A percentile compares a stretch with the other conserved stretches of the same genome.
Evolutionary conservation across 1,140 invertebrate genomes (phyloP).

Genomic region (Caerostris darwini): DNA sequence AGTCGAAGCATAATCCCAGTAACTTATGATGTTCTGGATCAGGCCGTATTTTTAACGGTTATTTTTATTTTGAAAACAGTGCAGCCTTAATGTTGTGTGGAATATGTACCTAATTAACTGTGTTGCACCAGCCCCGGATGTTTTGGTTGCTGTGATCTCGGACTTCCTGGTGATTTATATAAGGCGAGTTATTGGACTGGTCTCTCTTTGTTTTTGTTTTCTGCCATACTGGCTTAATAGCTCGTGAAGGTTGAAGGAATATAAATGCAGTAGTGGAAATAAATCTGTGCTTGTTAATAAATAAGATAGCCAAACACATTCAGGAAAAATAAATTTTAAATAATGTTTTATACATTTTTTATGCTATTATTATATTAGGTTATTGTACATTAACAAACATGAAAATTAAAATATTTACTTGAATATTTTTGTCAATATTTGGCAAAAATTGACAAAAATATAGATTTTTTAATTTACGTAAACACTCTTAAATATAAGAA

Average conservation of each 20-base stretch:
- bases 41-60: conserved; percentile 37
- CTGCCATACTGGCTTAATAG: background rate
- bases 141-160: conserved; percentile 39
- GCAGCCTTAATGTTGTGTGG: conserved; percentile 61
- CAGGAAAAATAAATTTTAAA: too few species aligned
- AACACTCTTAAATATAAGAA: too few species aligned
- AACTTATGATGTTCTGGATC: conserved; percentile 74
- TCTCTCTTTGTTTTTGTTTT: conserved; percentile 23
- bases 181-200: background rate
- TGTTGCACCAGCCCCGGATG: conserved; percentile 13
- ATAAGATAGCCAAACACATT: too few species aligned
- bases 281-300: too few species aligned
- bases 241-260: background rate
- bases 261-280: background rate
- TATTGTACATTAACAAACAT: too few species aligned
- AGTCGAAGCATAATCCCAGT: conserved; percentile 55
- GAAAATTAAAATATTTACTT: too few species aligned
- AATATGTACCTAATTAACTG: conserved; percentile 73
- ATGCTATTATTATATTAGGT: too few species aligned
- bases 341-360: too few species aligned
- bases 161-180: conserved; percentile 47
- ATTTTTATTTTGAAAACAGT: conserved; percentile 67
- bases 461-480: too few species aligned
- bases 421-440: too few species aligned
- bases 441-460: too few species aligned